Evolutionary conservation across 2,888 invertebrate genomes (phyloP).

Genomic region (Drosophila siamana): DNA sequence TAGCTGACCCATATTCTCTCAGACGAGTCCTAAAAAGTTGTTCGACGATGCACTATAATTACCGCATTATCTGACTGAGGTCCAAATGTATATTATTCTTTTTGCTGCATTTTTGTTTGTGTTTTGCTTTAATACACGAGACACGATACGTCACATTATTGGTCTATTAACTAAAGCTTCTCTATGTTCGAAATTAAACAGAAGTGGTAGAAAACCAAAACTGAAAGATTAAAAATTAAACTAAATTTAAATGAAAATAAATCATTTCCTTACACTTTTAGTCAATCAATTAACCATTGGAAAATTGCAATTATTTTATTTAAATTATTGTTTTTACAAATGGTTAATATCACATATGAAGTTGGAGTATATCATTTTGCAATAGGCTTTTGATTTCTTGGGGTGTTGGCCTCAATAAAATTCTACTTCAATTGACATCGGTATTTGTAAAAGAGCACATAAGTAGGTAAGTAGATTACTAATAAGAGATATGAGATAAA

Average conservation of each 20-base stretch:
- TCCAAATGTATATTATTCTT: conserved; percentile 22
- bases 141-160: conserved; percentile 28
- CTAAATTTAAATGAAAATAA: conserved; percentile 33
- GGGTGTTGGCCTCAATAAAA: conserved; percentile 61
- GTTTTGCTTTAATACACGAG: conserved; percentile 20
- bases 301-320: conserved; percentile 48
- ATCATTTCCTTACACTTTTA: conserved; percentile 50
- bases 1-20: conserved; percentile 24
- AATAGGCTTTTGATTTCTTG: conserved; percentile 86
- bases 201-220: conserved; percentile 38
- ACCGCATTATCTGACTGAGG: conserved; percentile 30
- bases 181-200: conserved; percentile 35
- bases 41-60: conserved; percentile 25
- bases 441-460: conserved; percentile 28
- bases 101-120: conserved; percentile 33
- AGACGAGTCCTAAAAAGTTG: conserved; percentile 23
- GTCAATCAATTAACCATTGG: conserved; percentile 57
- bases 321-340: conserved; percentile 15
- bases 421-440: conserved; percentile 10
- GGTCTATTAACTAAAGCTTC: conserved; percentile 28
- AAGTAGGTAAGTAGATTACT: conserved; percentile 3
- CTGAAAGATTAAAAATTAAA: conserved; percentile 32
- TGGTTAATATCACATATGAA: conserved; percentile 17
- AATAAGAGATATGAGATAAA: conserved; percentile 7
- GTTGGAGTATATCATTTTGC: conserved; percentile 29